Percentiles rank a stretch among this genome's conserved stretches.
These are phyloP conservation scores for Lochmaea crataegi DNA, from an alignment of 2,888 invertebrate species.

Conservation along the genomic window DNA sequence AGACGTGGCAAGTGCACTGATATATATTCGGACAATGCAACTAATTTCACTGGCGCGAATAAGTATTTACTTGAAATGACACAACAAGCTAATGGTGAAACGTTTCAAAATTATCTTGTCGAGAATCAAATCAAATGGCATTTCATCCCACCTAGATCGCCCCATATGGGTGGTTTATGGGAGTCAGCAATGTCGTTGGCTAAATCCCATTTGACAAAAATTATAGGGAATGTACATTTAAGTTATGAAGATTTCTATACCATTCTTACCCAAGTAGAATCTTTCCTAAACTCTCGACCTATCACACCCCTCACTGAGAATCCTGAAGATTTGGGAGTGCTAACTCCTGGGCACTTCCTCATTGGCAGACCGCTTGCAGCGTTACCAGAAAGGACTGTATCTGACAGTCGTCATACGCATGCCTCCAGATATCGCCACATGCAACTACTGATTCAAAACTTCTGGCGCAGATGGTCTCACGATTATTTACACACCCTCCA, in stretches of 20 bases:
- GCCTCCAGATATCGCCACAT: background rate
- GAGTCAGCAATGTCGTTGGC: background rate
- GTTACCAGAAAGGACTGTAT: background rate
- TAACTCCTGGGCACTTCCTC: background rate
- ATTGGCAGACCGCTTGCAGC: background rate
- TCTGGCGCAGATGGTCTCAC: background rate
- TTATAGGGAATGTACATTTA: background rate
- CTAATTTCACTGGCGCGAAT: no score
- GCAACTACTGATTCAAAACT: background rate
- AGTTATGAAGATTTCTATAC: constrained; percentile 3
- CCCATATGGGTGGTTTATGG: background rate
- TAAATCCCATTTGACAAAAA: background rate
- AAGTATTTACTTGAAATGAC: no score
- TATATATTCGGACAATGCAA: no score
- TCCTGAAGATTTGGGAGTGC: background rate
- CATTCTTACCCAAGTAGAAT: background rate
- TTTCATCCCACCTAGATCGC: background rate
- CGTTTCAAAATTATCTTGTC: background rate
- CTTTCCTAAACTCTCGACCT: background rate
- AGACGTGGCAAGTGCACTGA: constrained; percentile 41
- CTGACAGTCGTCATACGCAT: background rate
- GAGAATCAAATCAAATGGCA: background rate
- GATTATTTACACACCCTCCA: background rate
- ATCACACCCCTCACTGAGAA: constrained; percentile 3
- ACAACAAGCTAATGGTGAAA: constrained; percentile 5